phyloP scores from a whole-genome alignment of 2,888 invertebrate genomes.

The Allygus modestus region DNA sequence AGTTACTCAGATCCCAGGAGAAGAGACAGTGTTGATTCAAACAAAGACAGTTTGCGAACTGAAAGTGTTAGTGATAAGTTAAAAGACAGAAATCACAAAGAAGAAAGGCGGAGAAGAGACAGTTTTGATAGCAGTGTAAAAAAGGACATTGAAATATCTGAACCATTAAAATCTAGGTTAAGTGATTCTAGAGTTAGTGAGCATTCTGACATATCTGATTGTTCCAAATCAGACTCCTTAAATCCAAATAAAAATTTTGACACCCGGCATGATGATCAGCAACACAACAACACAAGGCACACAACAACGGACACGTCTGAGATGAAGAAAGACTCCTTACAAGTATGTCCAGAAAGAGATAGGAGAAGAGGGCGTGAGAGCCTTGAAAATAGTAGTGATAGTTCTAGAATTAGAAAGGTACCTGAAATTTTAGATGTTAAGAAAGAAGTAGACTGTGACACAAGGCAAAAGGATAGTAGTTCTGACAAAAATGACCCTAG shows the following conservation, averaged over 20 bases:
- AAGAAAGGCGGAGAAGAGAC: constrained; percentile 73
- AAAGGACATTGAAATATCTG: constrained; percentile 61
- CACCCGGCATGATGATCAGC: constrained; percentile 52
- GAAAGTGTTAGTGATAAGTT: constrained; percentile 71
- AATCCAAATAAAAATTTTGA: constrained; percentile 21
- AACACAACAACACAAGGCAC: constrained; percentile 60
- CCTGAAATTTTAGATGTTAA: constrained; percentile 69
- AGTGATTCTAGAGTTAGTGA: constrained; percentile 63
- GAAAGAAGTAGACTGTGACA: constrained; percentile 67
- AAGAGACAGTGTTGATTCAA: constrained; percentile 73
- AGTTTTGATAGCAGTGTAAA: constrained; percentile 66
- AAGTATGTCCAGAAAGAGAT: constrained; percentile 70
- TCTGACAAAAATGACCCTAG: constrained; percentile 72
- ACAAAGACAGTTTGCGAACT: constrained; percentile 43
- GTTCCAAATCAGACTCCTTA: constrained; percentile 53
- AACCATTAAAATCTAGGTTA: constrained; percentile 58
- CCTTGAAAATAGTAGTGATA: constrained; percentile 67
- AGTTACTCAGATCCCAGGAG: constrained; percentile 68
- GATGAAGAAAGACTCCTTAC: constrained; percentile 69
- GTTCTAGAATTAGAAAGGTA: constrained; percentile 71
- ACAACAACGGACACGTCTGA: constrained; percentile 63
- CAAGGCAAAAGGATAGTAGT: constrained; percentile 72
- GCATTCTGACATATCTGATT: constrained; percentile 62
- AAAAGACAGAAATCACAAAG: constrained; percentile 71
- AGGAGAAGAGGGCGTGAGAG: constrained; percentile 71